Evolutionary conservation across 1,140 invertebrate species (phyloP).

Genomic region (Heliconius himera): DNA sequence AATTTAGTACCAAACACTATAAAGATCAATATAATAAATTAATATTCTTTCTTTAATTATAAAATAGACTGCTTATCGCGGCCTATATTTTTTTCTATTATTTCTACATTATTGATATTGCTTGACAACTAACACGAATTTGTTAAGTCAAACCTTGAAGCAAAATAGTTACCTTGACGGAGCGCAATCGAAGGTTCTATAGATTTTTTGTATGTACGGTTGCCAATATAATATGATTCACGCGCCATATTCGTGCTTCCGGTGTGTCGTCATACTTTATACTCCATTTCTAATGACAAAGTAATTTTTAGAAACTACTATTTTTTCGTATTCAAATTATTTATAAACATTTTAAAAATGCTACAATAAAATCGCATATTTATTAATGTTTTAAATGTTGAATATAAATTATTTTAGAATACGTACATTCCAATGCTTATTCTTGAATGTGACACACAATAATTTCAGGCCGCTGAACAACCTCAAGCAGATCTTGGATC

Average conservation of each 20-base stretch:
- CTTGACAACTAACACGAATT: slow-evolving; percentile 6
- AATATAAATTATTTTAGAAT: neutral
- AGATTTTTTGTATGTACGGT: slow-evolving; percentile 35
- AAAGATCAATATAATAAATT: too few species aligned
- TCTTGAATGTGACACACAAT: neutral
- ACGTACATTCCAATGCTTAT: neutral
- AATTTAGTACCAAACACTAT: too few species aligned
- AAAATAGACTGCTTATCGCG: neutral
- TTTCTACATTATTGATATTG: neutral
- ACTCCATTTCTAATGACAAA: neutral
- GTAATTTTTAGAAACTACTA: neutral
- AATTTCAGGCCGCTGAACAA: slow-evolving; percentile 67
- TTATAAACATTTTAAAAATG: too few species aligned
- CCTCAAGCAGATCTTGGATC: slow-evolving; percentile 71
- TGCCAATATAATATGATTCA: slow-evolving; percentile 44
- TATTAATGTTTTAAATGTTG: neutral
- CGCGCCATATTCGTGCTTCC: slow-evolving; percentile 41
- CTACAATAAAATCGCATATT: too few species aligned
- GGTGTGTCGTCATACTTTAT: slow-evolving; percentile 27
- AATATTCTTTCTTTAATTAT: too few species aligned
- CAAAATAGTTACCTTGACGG: slow-evolving; percentile 34
- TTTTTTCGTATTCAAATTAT: neutral
- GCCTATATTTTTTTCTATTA: neutral
- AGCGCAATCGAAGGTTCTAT: slow-evolving; percentile 26
- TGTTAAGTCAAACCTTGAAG: slow-evolving; percentile 31